phyloP scores from a whole-genome alignment of 2,888 invertebrate genomes.

The Dyspetes luteomarginatus region DNA sequence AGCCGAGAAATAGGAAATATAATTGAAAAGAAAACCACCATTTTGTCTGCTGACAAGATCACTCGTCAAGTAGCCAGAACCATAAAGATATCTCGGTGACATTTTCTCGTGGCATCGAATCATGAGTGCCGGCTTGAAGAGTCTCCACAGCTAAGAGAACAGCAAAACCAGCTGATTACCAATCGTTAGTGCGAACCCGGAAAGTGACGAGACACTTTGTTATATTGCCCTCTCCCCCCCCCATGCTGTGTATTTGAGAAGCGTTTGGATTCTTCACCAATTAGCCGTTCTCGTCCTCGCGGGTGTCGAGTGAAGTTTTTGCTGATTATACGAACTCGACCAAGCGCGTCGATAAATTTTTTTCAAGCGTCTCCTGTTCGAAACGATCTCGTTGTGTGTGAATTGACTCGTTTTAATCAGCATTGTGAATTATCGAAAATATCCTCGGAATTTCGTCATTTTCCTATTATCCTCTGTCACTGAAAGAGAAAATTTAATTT shows the following conservation, averaged over 20 bases:
- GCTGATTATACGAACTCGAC: slow-evolving; percentile 23
- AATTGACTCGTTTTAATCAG: neutral
- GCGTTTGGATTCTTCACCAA: slow-evolving; percentile 61
- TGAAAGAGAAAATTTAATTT: too few species aligned
- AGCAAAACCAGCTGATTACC: slow-evolving; percentile 61
- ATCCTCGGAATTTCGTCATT: too few species aligned
- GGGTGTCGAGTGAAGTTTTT: slow-evolving; percentile 49
- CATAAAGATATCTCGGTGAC: slow-evolving; percentile 31
- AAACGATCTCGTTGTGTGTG: slow-evolving; percentile 11
- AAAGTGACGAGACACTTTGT: slow-evolving; percentile 69
- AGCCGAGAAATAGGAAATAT: slow-evolving; percentile 16
- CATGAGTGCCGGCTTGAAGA: slow-evolving; percentile 10
- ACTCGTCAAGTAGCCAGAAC: slow-evolving; percentile 52
- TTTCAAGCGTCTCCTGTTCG: slow-evolving; percentile 40
- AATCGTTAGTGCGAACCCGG: slow-evolving; percentile 61
- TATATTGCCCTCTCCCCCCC: slow-evolving; percentile 34
- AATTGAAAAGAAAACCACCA: slow-evolving; percentile 27
- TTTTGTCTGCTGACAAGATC: slow-evolving; percentile 59
- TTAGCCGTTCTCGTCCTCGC: slow-evolving; percentile 59
- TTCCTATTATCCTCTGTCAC: too few species aligned
- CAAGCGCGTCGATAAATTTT: slow-evolving; percentile 27
- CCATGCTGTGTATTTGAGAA: slow-evolving; percentile 49
- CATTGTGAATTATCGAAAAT: too few species aligned
- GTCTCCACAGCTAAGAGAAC: slow-evolving; percentile 19
- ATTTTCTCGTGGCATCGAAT: slow-evolving; percentile 37